Evolutionary conservation across 64 coral and sea anemone genomes (phyloP), one percentile per base, ranked within the genome.

Genomic region (Stylophora pistillata): DNA sequence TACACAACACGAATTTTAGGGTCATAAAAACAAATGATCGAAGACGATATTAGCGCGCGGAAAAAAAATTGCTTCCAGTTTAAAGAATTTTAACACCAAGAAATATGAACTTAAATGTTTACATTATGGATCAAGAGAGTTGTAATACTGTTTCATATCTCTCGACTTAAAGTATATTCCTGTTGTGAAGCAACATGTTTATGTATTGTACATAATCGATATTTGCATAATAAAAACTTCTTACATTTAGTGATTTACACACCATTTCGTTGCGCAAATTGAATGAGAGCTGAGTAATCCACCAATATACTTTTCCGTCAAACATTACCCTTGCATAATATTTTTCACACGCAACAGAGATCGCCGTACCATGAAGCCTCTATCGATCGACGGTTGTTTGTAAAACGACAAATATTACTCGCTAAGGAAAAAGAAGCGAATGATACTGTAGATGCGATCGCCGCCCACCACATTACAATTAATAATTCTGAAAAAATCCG

Each of bases 401-500:
- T 47, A 47, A 47, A 47, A 47, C 37, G 37, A 47, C 37, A 47
- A 47, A 47, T 47, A 47, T 47, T 47, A 47, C 37, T 47, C 37
- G 37, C 37, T 47, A 47, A 7, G 37, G 63, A 66, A 6, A 66
- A 66, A 10, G 21, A n/a, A 20, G 63, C 10, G 63, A 66, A 25
- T 9, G 63, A 66, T 66, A 26, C 17, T 0, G 3, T 25, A n/a
- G n/a, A n/a, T n/a, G n/a, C 21, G 17, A 25, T 20, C 63, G 64
- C 64, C 21, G n/a, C 5, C 20, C 1, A 23, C 23, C 1, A 11
- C 26, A 7, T n/a, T 9, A n/a, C 26, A 21, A 23, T 65, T 23
- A 65, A 65, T 65, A 65, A 74, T 75, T 52, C 73, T 76, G 73
- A 23, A 76, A n/a, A 76, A 53, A 68, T 68, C 21, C 64, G 41